Evolutionary conservation across 2,113 vertebrate genomes (phyloP).

Genomic region (Aldabrachelys gigantea): DNA sequence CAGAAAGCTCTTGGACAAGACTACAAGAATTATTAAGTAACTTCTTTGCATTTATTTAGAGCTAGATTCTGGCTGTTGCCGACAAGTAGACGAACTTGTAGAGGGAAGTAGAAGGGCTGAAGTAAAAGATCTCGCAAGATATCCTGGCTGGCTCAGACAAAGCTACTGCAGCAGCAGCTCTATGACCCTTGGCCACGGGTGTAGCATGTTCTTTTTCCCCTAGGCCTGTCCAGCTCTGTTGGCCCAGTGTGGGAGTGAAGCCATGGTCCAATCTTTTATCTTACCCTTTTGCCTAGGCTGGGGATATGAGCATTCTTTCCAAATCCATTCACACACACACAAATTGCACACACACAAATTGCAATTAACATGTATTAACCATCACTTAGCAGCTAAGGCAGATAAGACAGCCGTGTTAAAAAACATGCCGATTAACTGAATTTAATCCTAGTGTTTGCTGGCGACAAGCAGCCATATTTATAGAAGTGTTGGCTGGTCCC

Average conservation of each 20-base stretch:
- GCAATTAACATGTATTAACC: not conserved
- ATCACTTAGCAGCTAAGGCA: not conserved
- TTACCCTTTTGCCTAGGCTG: not conserved
- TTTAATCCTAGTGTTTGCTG: not conserved
- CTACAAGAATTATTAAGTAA: not conserved
- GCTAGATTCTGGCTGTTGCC: not conserved
- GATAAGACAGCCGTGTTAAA: not conserved
- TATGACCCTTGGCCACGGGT: not conserved
- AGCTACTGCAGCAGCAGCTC: not conserved
- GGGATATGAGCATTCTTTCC: not conserved
- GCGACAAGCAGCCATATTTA: not conserved
- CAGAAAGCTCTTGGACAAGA: not conserved
- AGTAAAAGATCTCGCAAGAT: not conserved
- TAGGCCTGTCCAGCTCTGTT: not conserved
- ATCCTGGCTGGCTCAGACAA: not conserved
- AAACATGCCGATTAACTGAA: not conserved
- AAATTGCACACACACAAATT: not conserved
- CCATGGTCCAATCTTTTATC: not conserved
- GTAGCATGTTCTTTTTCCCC: rapidly evolving
- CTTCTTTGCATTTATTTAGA: not conserved
- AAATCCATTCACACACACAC: rapidly evolving
- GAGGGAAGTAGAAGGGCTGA: not conserved
- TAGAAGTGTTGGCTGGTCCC: not conserved
- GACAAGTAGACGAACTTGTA: not conserved
- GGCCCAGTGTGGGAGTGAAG: not conserved